Evolutionary conservation across 2,797 vertebrate genomes (phyloP), one percentile per base, ranked within the genome.

Genomic region (Manis javanica): DNA sequence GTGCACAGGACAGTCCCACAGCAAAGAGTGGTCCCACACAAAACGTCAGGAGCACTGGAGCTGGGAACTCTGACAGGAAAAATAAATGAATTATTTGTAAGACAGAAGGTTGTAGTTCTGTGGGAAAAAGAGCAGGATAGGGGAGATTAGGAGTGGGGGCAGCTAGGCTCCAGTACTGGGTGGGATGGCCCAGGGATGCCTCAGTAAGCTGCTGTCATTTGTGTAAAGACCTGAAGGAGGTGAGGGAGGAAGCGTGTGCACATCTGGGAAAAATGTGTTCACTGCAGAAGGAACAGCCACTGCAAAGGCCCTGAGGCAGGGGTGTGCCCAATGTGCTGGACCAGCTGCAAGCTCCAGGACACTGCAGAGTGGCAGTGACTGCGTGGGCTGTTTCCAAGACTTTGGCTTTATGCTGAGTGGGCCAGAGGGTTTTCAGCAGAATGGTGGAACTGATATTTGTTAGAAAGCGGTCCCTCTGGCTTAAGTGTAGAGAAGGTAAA

Each of bases 281-380:
- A n/a, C 12, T 39, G n/a, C 13, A 26, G 49, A 68, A n/a, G 12
- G 75, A 74, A 39, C 37, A 69, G 71, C 42, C 7, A 10, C 16
- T 26, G n/a, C 63, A 42, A 18, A 72, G 46, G 19, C 31, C 55
- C 49, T 29, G 26, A 34, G 49, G 91, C 72, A 79, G 72, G 81
- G 26, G 51, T 13, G 61, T 23, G 21, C 3, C 0, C 16, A 34
- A 39, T 29, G n/a, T 26, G 15, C 10, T 57, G 23, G 19, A 37
- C 42, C 23, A 18, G 26, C 16, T 18, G 0, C 37, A 69, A 72
- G 31, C 34, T 53, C 46, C 4, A 1, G 29, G 39, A 24, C 2
- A 1, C 12, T 12, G 18, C 2, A 16, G 31, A 31, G 13, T 39
- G n/a, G n/a, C 39, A 3, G 14, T 13, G 1, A 21, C 46, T 14